Conservation (phyloP, 2,888 invertebrate genomes). For the Galerucella calmariensis region DNA sequence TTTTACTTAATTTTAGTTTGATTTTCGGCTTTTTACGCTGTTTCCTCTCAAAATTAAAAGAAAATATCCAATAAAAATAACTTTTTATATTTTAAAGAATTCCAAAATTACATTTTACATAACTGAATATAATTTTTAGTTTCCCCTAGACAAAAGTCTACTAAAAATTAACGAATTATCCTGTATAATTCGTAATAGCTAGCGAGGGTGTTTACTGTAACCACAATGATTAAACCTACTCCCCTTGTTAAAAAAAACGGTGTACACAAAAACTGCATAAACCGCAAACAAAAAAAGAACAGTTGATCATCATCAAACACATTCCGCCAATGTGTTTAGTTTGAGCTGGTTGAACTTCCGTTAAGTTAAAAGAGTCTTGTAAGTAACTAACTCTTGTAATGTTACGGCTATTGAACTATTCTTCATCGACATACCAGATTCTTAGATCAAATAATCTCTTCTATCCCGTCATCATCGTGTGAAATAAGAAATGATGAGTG, state of each 20-base stretch:
- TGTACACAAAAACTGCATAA: slow-evolving; percentile 32
- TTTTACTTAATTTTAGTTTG: too few species aligned
- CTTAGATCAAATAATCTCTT: slow-evolving; percentile 45
- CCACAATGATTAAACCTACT: slow-evolving; percentile 6
- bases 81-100: too few species aligned
- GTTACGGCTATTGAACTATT: slow-evolving; percentile 54
- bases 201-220: slow-evolving; percentile 13
- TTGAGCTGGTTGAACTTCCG: slow-evolving; percentile 49
- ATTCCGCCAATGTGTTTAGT: slow-evolving; percentile 44
- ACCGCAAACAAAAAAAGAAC: slow-evolving; percentile 37
- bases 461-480: slow-evolving; percentile 36
- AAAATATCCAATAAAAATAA: too few species aligned
- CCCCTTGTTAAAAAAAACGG: slow-evolving; percentile 18
- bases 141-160: too few species aligned
- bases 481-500: slow-evolving; percentile 38
- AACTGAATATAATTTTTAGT: too few species aligned
- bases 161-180: background rate
- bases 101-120: too few species aligned
- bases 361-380: slow-evolving; percentile 47
- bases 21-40: too few species aligned
- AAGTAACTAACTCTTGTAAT: slow-evolving; percentile 51
- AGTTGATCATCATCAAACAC: slow-evolving; percentile 41
- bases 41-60: too few species aligned
- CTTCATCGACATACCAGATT: slow-evolving; percentile 48
- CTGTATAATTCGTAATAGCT: background rate